These are phyloP conservation scores for Microctonus aethiopoides DNA, from an alignment of 2,888 invertebrate genomes.

Conservation along the genomic window DNA sequence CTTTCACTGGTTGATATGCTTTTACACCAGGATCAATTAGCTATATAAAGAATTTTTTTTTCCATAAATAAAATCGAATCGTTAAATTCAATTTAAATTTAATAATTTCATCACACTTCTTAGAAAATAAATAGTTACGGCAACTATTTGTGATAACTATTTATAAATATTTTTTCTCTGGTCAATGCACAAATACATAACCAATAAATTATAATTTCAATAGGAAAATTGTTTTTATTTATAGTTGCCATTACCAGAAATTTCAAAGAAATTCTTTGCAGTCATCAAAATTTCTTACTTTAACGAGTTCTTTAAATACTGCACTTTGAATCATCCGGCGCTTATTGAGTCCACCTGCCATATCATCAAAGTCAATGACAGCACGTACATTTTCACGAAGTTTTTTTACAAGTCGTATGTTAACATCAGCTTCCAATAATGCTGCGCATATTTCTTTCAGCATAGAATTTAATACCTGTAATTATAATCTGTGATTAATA, in stretches of 20 bases:
- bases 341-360: constrained; percentile 98
- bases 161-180: too few species aligned
- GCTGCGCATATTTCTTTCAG: constrained; percentile 99
- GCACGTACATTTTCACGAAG: constrained; percentile 96
- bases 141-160: neutral
- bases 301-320: constrained; percentile 97
- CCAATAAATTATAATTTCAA: too few species aligned
- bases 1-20: constrained; percentile 95
- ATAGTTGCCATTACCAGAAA: too few species aligned
- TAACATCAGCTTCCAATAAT: constrained; percentile 96
- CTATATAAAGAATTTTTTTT: constrained; percentile 66
- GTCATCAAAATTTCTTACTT: constrained; percentile 76
- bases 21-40: constrained; percentile 98
- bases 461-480: constrained; percentile 96
- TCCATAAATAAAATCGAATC: neutral
- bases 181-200: too few species aligned
- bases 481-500: constrained; percentile 35
- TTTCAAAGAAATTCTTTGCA: too few species aligned
- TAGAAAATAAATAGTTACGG: too few species aligned
- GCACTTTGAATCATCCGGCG: constrained; percentile 98
- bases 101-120: too few species aligned
- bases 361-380: constrained; percentile 99
- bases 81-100: neutral
- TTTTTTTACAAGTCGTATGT: constrained; percentile 94
- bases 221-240: too few species aligned